Conservation (phyloP, 2,888 invertebrate species). For the Tridacna crocea region DNA sequence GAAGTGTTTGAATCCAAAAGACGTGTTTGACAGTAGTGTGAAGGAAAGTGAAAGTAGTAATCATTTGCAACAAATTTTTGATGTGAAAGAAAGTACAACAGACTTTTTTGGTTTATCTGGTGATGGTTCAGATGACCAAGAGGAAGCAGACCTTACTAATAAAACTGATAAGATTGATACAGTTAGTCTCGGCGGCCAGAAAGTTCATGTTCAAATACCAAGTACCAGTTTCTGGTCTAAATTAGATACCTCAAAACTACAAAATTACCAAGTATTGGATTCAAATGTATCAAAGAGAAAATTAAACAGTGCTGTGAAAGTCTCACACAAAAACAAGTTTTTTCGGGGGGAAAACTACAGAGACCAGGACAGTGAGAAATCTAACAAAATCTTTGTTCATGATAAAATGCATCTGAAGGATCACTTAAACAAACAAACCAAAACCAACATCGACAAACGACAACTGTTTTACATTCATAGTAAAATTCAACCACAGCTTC, state of each 20-base stretch:
- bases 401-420: no score
- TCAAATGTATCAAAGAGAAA: neutral
- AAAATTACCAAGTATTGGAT: constrained; percentile 17
- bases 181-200: constrained; percentile 13
- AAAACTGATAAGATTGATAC: neutral
- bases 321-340: neutral
- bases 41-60: neutral
- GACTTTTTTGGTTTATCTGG: constrained; percentile 8
- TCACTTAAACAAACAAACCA: neutral
- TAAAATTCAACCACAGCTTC: constrained; percentile 70
- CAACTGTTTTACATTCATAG: constrained; percentile 76
- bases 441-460: constrained; percentile 19
- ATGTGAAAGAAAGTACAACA: neutral
- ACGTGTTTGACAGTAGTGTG: neutral
- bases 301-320: neutral
- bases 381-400: neutral
- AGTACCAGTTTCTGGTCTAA: constrained; percentile 53
- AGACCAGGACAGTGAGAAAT: neutral
- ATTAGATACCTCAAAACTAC: constrained; percentile 31
- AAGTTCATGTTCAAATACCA: constrained; percentile 53
- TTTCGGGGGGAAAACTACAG: neutral
- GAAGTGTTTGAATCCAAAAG: no score
- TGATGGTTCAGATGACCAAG: neutral
- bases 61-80: neutral
- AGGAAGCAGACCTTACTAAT: neutral